Conservation (phyloP, 2,888 invertebrate species). For the Chymomyza amoena region DNA sequence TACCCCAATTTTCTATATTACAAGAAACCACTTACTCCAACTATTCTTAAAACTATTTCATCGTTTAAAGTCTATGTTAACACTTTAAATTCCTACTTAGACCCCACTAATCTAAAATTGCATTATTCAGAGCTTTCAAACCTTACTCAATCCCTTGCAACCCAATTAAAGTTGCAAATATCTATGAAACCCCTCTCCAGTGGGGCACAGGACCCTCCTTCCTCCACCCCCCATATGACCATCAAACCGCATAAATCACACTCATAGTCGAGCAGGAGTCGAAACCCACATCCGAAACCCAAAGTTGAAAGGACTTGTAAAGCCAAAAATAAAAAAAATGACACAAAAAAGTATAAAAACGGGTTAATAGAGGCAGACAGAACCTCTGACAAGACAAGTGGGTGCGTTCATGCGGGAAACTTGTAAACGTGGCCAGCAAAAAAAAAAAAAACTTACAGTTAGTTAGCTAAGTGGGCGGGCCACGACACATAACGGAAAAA, state of each 20-base stretch:
- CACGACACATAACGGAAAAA: slow-evolving; percentile 5
- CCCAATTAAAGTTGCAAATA: not conserved
- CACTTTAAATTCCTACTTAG: not conserved
- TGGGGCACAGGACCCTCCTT: not conserved
- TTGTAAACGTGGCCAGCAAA: slow-evolving; percentile 60
- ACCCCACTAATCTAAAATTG: not conserved
- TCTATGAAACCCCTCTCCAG: not conserved
- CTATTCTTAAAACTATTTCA: too few species aligned
- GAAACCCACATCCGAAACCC: slow-evolving; percentile 39
- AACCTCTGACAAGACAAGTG: slow-evolving; percentile 67
- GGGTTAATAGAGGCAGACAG: slow-evolving; percentile 52
- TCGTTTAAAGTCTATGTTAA: not conserved
- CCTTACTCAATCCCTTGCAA: slow-evolving; percentile 43
- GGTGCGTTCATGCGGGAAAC: slow-evolving; percentile 69
- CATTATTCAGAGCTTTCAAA: slow-evolving; percentile 5
- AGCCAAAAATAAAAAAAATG: slow-evolving; percentile 46
- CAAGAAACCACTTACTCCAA: too few species aligned
- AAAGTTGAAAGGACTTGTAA: slow-evolving; percentile 49
- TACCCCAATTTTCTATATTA: too few species aligned
- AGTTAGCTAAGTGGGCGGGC: slow-evolving; percentile 68
- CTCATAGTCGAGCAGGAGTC: not conserved
- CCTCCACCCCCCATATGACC: slow-evolving; percentile 23
- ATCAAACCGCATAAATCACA: slow-evolving; percentile 47
- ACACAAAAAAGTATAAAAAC: slow-evolving; percentile 45
- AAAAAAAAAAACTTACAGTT: slow-evolving; percentile 38